Evolutionary conservation across 2,113 vertebrate species (phyloP), one percentile per base, ranked within the genome.

Genomic region (Orycteropus afer): DNA sequence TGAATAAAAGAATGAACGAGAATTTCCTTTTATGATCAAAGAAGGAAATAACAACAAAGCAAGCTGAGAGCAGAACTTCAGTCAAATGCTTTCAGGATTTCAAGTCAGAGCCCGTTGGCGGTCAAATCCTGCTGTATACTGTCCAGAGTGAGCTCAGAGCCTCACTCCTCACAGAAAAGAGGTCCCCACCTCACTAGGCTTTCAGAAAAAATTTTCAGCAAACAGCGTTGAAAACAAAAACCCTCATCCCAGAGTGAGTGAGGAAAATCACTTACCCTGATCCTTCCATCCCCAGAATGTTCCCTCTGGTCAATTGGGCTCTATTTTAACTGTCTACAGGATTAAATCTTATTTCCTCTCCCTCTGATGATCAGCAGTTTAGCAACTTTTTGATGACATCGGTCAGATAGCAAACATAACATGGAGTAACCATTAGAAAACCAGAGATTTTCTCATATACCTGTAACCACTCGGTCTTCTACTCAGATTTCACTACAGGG

Each of bases 21-120:
- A 76, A 81, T 82, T 55, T 78, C 91, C 82, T 95, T 92, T 81
- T 49, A 37, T 59, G 17, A 40, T 90, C 57, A 49, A 74, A 95
- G 74, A 63, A 86, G 34, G 47, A 91, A 89, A 67, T 25, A 86
- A 83, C 49, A 82, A 71, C 37, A 65, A 74, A 77, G 69, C 67
- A 45, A 61, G 47, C n/a, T 37, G 40, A 47, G 18, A 74, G 3
- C 53, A 69, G 42, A 93, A 40, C 74, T 73, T 74, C 2, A 47
- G n/a, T 14, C 29, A 32, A 57, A 77, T 0, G 25, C 29, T 81
- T 82, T 92, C 76, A 57, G 53, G 42, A 15, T 86, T 94, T 76
- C 76, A 37, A 65, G 69, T 59, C 67, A 53, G 32, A 42, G 45
- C 45, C 14, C 4, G 4, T 0, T 18, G 51, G 34, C 14, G n/a